phyloP scores from a whole-genome alignment of 2,113 vertebrate species.

The Hippocampus abdominalis region DNA sequence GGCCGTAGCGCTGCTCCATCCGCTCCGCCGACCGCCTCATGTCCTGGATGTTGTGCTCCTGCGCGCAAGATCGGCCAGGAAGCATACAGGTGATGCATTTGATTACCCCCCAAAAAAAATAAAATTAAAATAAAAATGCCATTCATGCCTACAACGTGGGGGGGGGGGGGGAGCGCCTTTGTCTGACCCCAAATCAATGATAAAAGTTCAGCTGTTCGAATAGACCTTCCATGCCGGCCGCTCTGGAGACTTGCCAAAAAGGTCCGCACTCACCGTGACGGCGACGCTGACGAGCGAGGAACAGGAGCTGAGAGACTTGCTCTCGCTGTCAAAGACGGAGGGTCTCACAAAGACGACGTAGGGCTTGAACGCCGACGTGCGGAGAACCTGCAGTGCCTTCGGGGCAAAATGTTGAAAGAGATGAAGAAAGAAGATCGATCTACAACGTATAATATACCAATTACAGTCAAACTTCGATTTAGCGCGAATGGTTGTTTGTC shows the following conservation, averaged over 20 bases:
- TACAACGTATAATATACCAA: too few relatives aligned
- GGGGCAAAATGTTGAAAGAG: not conserved
- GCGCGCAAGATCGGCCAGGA: too few relatives aligned
- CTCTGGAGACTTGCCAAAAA: not conserved
- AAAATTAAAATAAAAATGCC: too few relatives aligned
- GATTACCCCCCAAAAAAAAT: too few relatives aligned
- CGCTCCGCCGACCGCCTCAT: conserved; percentile 81
- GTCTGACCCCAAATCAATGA: too few relatives aligned
- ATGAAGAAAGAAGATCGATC: not conserved
- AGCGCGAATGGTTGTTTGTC: too few relatives aligned
- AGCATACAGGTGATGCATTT: too few relatives aligned
- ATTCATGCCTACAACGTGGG: too few relatives aligned
- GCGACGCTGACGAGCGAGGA: conserved; percentile 65
- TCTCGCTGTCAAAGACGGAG: conserved; percentile 67
- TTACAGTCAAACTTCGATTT: too few relatives aligned
- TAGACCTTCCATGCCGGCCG: not conserved
- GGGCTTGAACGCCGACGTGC: conserved; percentile 85
- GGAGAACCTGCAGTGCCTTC: conserved; percentile 83
- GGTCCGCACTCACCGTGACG: conserved; percentile 55
- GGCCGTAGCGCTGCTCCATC: conserved; percentile 83
- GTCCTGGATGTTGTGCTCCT: conserved; percentile 86
- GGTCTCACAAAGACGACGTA: conserved; percentile 86
- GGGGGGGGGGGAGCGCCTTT: too few relatives aligned
- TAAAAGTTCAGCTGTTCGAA: not conserved
- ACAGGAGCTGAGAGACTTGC: conserved; percentile 60